Evolutionary conservation across 2,888 invertebrate species (phyloP).

Genomic region (Oscheius onirici): DNA sequence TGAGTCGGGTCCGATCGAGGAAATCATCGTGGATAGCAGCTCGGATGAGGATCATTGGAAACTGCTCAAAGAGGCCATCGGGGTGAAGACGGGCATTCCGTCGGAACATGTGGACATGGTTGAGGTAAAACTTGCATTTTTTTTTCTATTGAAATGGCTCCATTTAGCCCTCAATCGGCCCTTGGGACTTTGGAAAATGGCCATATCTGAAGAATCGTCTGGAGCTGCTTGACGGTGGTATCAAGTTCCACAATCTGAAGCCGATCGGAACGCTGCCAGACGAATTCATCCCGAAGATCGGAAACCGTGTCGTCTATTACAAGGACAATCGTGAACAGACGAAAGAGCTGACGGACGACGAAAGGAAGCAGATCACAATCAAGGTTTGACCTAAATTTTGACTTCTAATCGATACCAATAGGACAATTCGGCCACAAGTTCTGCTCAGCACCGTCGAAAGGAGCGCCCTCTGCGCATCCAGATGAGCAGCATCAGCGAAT

Average conservation of each 20-base stretch:
- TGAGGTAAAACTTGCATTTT: conserved; percentile 36
- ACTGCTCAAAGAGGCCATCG: conserved; percentile 36
- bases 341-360: conserved; percentile 58
- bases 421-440: conserved; percentile 26
- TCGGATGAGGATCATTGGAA: conserved; percentile 32
- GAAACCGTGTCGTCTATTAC: conserved; percentile 47
- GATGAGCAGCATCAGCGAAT: conserved; percentile 61
- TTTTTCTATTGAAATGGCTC: not conserved
- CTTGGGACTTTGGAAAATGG: conserved; percentile 50
- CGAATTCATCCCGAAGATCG: conserved; percentile 32
- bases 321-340: conserved; percentile 52
- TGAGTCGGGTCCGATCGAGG: conserved; percentile 37
- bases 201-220: conserved; percentile 47
- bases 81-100: conserved; percentile 39
- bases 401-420: not conserved
- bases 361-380: conserved; percentile 57
- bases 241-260: conserved; percentile 31
- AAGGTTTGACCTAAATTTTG: conserved; percentile 34
- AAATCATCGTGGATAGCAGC: conserved; percentile 35
- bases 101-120: conserved; percentile 45
- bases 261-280: not conserved
- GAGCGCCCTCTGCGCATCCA: conserved; percentile 66
- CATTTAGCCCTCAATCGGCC: conserved; percentile 18
- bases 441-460: conserved; percentile 38
- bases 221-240: conserved; percentile 46